Base-by-base conservation (phyloP, 1,140 invertebrate species). In the Mactra quadrangularis region DNA sequence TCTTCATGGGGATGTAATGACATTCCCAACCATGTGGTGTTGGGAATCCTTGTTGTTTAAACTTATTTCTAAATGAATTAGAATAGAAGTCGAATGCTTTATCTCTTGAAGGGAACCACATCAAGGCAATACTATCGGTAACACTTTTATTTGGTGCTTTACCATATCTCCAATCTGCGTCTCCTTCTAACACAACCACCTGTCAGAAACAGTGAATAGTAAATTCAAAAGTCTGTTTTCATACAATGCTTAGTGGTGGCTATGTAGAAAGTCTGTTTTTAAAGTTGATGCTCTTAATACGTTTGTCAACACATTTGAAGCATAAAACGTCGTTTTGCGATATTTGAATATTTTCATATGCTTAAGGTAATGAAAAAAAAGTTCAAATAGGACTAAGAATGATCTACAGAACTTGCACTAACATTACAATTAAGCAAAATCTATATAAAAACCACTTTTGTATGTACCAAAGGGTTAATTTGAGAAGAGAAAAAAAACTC, bases 121-220 rank as follows among this genome's bases (percentile, higher is more conserved):
- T n/a, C 9, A 60, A 27, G 22, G 66, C 66, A 9, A 81, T 27
- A 11, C 64, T 64, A 33, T 81, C 66, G 3, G 70, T 66, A 17
- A 71, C 66, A 6, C 3, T 15, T 19, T 41, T 47, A 27, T 71
- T 15, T 6, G 6, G 6, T 6, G 77, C 3, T 71, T 33, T 19
- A 17, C 47, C 15, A 33, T n/a, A 60, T 9, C 19, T 15, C 77
- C 77, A 81, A 3, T 31, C 77, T 3, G 60, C 22, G 13, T 81
- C 77, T 1, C 77, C 77, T 60, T 81, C 77, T n/a, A 81, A 22
- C 1, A 38, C 50, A 25, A 57, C 41, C 22, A 81, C 55, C 77
- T 81, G 59, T 22, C 33, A 33, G 17, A 55, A 9, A 55, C 52
- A 19, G 15, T 41, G 15, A 41, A 41, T 41, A 7, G n/a, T n/a